Percentiles rank a stretch among this genome's conserved stretches.
These are phyloP conservation scores for Hiodon tergisus DNA, from an alignment of 2,113 vertebrate species.

Conservation along the genomic window DNA sequence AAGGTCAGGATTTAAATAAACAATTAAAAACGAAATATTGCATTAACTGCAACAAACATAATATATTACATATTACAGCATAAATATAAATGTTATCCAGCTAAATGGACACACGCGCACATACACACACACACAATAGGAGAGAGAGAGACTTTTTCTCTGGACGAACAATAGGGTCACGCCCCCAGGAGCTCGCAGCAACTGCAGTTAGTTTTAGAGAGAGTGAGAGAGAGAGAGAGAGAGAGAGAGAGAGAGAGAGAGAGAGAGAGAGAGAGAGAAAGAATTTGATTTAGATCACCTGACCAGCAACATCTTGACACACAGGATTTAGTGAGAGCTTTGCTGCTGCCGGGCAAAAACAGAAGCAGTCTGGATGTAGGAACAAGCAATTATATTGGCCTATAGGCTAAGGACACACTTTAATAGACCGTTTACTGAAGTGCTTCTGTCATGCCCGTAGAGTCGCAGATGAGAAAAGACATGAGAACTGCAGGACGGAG, in stretches of 20 bases:
- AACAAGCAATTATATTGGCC: conserved; percentile 24
- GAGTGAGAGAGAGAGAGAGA: background rate
- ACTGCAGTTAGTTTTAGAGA: background rate
- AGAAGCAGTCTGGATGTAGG: conserved; percentile 20
- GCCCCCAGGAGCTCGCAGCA: background rate
- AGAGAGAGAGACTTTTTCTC: no score
- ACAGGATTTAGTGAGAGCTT: conserved; percentile 20
- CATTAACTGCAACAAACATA: no score
- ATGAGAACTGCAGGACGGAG: conserved; percentile 19
- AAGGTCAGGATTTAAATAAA: no score
- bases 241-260: background rate
- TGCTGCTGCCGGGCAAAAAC: conserved; percentile 15
- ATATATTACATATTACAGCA: no score
- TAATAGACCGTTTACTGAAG: conserved; percentile 27
- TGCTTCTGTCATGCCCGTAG: conserved; percentile 20
- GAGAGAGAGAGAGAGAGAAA: background rate
- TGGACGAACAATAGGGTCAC: background rate
- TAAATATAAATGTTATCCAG: no score
- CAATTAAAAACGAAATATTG: no score
- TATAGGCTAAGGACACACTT: conserved; percentile 22
- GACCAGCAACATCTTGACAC: conserved; percentile 13
- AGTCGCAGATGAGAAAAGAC: conserved; percentile 23
- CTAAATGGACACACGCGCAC: no score
- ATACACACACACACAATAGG: no score
- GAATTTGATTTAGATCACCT: conserved; percentile 17